These are phyloP conservation scores for Melanogrammus aeglefinus DNA, from an alignment of 2,797 vertebrate genomes.

Conservation along the genomic window DNA sequence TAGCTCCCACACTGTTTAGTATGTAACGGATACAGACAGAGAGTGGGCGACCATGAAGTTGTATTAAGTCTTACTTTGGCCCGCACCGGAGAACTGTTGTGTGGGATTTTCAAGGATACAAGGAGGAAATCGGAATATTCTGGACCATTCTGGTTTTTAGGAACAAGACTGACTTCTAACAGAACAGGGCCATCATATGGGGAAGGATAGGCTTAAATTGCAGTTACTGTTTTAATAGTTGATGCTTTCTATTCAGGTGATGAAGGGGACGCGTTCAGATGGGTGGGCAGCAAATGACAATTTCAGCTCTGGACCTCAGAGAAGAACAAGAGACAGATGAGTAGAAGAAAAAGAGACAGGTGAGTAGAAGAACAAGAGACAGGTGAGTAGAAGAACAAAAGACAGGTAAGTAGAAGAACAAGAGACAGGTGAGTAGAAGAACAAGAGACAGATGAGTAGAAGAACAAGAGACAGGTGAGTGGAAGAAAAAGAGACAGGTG, in stretches of 20 bases:
- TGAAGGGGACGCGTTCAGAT: neutral
- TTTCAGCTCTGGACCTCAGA: too few relatives aligned
- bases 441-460: neutral
- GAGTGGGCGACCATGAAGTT: neutral
- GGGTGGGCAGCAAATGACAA: too few relatives aligned
- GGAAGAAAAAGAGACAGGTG: neutral
- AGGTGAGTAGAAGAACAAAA: too few relatives aligned
- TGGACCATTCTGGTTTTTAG: neutral
- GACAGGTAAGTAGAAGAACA: neutral
- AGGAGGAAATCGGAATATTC: neutral
- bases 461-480: too few relatives aligned
- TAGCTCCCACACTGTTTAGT: conserved; percentile 48
- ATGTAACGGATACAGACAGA: conserved; percentile 25
- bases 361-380: neutral
- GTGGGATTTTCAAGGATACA: neutral
- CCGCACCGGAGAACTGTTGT: neutral
- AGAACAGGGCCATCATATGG: neutral
- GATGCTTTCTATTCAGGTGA: neutral
- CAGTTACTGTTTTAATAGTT: neutral
- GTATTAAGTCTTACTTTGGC: neutral
- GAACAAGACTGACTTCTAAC: neutral
- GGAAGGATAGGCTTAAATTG: neutral
- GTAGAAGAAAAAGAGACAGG: neutral
- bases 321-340: too few relatives aligned
- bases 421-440: too few relatives aligned